Percentiles rank a stretch among this genome's conserved stretches.
phyloP scores from a whole-genome alignment of 2,797 vertebrate species.

The Mus spretus region DNA sequence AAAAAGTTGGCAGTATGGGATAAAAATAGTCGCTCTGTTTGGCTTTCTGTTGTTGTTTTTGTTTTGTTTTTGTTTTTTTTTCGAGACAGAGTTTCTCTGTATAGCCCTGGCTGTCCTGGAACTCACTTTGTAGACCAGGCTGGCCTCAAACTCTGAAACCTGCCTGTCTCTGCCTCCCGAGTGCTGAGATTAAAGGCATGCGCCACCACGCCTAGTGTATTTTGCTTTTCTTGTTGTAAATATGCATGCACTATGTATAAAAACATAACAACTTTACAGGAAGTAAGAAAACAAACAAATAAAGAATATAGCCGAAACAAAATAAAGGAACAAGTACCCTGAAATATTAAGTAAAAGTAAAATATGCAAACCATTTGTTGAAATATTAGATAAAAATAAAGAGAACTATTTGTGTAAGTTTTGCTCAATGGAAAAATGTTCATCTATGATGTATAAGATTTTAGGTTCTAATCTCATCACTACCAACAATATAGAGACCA shows the following conservation, averaged over 20 bases:
- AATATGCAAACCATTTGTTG: background rate
- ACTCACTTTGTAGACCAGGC: no score
- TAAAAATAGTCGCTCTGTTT: background rate
- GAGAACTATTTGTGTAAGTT: fast-evolving
- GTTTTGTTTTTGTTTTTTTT: no score
- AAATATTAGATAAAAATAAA: background rate
- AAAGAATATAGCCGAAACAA: background rate
- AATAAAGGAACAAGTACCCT: background rate
- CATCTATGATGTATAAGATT: no score
- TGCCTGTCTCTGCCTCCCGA: no score
- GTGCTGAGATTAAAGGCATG: no score
- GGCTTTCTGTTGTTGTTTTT: no score
- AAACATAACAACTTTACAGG: background rate
- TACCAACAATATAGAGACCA: background rate
- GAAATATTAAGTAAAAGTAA: background rate
- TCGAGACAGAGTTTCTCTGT: no score
- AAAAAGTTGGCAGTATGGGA: background rate
- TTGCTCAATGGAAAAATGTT: background rate
- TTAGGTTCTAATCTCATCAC: background rate
- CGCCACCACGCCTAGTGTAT: no score
- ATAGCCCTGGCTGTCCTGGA: no score
- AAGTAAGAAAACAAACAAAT: background rate
- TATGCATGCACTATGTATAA: no score
- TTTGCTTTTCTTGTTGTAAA: no score
- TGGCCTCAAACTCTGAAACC: no score